Conservation (phyloP, 2,888 invertebrate genomes). For the Ophioninae sp. region DNA sequence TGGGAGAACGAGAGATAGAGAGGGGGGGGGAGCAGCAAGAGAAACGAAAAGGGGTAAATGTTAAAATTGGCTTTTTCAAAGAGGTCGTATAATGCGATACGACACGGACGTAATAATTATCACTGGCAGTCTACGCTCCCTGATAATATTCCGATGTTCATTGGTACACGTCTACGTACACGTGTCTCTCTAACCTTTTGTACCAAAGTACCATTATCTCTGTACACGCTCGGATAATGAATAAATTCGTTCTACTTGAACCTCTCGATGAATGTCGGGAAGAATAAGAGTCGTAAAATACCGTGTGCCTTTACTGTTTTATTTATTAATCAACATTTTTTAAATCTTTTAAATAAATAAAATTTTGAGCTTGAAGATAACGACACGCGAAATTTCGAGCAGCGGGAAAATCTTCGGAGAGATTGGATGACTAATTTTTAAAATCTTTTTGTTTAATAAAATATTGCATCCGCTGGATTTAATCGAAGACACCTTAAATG, state of each 20-base stretch:
- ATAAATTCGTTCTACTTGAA: constrained; percentile 47
- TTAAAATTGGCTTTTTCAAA: constrained; percentile 72
- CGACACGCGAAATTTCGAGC: neutral
- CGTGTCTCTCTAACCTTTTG: constrained; percentile 34
- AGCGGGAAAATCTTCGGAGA: too few relatives aligned
- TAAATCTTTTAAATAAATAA: too few relatives aligned
- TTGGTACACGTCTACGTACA: constrained; percentile 5
- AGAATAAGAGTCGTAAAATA: neutral
- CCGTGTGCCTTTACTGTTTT: neutral
- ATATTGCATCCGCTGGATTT: too few relatives aligned
- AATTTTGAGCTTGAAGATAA: neutral
- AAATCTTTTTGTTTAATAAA: too few relatives aligned
- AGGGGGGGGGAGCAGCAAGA: constrained; percentile 28
- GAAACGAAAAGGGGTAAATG: constrained; percentile 26
- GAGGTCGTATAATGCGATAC: constrained; percentile 73
- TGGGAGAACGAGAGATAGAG: constrained; percentile 13
- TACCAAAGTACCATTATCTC: constrained; percentile 28
- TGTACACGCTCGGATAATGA: constrained; percentile 36
- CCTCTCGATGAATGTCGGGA: constrained; percentile 22
- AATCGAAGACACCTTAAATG: too few relatives aligned
- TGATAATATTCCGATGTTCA: constrained; percentile 47
- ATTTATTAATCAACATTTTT: neutral
- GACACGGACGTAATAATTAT: constrained; percentile 78
- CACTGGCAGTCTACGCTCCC: constrained; percentile 63
- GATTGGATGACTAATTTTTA: too few relatives aligned